Conservation (phyloP, 2,888 invertebrate species). For the Pyralis farinalis region DNA sequence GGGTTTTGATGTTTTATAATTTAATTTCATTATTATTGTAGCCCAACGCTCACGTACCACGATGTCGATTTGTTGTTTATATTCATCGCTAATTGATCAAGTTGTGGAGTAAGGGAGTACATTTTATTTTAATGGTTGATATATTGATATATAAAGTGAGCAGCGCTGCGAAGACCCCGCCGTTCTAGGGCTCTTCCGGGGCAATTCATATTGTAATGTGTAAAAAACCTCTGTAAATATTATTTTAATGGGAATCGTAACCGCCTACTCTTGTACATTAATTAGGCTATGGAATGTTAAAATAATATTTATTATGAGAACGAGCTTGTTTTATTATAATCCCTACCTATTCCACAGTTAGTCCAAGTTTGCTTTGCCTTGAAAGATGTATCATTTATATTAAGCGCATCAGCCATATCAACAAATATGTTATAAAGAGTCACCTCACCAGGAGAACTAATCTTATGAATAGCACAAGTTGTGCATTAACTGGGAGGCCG, state of each 20-base stretch:
- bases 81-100: slow-evolving; percentile 28
- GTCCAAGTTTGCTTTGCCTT: too few relatives aligned
- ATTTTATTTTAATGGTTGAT: slow-evolving; percentile 39
- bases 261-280: slow-evolving; percentile 47
- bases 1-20: slow-evolving; percentile 29
- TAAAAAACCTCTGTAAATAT: slow-evolving; percentile 70
- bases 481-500: too few relatives aligned
- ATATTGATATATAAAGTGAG: slow-evolving; percentile 32
- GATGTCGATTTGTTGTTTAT: slow-evolving; percentile 5
- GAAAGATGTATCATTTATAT: too few relatives aligned
- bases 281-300: slow-evolving; percentile 59
- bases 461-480: too few relatives aligned
- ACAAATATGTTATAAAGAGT: too few relatives aligned
- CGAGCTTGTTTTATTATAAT: slow-evolving; percentile 19
- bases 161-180: slow-evolving; percentile 28
- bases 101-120: slow-evolving; percentile 44
- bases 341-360: too few relatives aligned
- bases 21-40: slow-evolving; percentile 22
- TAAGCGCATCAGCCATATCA: too few relatives aligned
- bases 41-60: slow-evolving; percentile 22
- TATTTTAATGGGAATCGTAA: slow-evolving; percentile 59
- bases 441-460: too few relatives aligned
- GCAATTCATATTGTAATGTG: slow-evolving; percentile 33
- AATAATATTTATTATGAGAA: slow-evolving; percentile 77
- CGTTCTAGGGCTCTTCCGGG: slow-evolving; percentile 19